Conservation (phyloP, 1,140 invertebrate genomes). For the Caenorhabditis remanei region DNA sequence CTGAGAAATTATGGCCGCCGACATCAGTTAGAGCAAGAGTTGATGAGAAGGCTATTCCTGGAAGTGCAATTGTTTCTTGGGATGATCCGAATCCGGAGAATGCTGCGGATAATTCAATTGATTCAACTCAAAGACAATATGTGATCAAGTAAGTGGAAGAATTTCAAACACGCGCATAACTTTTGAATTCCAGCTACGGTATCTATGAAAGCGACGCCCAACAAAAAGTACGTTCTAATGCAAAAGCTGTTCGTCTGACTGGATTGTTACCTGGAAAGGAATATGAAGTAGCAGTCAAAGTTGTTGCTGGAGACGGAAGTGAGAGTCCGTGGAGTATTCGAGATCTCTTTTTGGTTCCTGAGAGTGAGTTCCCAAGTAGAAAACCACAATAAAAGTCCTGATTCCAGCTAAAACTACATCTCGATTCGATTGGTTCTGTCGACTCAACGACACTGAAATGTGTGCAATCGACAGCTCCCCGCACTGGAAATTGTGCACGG, state of each 20-base stretch:
- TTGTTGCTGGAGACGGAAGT: conserved; percentile 64
- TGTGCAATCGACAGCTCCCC: conserved; percentile 38
- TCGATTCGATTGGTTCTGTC: conserved; percentile 38
- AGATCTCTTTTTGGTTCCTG: conserved; percentile 63
- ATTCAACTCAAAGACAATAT: conserved; percentile 62
- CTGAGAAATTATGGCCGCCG: conserved; percentile 61
- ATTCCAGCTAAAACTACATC: conserved; percentile 19
- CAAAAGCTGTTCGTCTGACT: conserved; percentile 55
- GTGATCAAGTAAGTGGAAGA: conserved; percentile 63
- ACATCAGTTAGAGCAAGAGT: conserved; percentile 62
- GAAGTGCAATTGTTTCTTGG: conserved; percentile 65
- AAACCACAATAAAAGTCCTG: neutral
- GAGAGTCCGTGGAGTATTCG: conserved; percentile 68
- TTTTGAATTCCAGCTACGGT: conserved; percentile 54
- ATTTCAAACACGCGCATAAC: neutral
- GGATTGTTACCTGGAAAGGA: conserved; percentile 61
- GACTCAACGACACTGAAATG: conserved; percentile 42
- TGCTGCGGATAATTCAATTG: conserved; percentile 58
- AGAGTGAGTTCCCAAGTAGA: conserved; percentile 37
- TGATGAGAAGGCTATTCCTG: conserved; percentile 57
- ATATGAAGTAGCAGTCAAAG: conserved; percentile 66
- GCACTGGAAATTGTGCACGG: conserved; percentile 32
- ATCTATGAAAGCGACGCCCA: conserved; percentile 60
- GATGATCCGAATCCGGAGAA: conserved; percentile 69
- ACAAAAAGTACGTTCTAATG: conserved; percentile 63